phyloP scores from a whole-genome alignment of 1,140 invertebrate species.

The Heliconius himera region DNA sequence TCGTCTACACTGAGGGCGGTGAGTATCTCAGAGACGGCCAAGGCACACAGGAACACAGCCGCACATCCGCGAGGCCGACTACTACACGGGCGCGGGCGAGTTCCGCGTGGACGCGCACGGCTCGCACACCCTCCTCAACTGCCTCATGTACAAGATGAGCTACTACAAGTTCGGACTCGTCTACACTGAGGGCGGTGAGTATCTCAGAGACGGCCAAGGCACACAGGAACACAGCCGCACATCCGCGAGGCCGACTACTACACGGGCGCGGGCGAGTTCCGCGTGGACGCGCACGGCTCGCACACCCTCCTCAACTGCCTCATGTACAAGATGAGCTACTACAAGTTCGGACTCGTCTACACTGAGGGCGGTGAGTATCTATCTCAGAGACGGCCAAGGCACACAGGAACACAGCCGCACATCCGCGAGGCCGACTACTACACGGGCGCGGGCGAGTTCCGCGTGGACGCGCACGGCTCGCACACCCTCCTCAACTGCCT shows the following conservation, averaged over 20 bases:
- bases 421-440: slow-evolving; percentile 99
- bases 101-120: slow-evolving; percentile 97
- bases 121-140: slow-evolving; percentile 92
- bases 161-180: slow-evolving; percentile 97
- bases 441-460: slow-evolving; percentile 95
- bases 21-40: slow-evolving; percentile 28
- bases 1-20: slow-evolving; percentile 97
- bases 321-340: slow-evolving; percentile 99
- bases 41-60: slow-evolving; percentile 49
- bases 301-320: slow-evolving; percentile 93
- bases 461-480: slow-evolving; percentile 95
- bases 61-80: slow-evolving; percentile 98
- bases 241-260: slow-evolving; percentile 99
- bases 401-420: slow-evolving; percentile 84
- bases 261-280: slow-evolving; percentile 95
- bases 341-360: slow-evolving; percentile 96
- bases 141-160: slow-evolving; percentile 98
- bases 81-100: slow-evolving; percentile 96
- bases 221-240: slow-evolving; percentile 84
- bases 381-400: too few relatives aligned
- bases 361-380: slow-evolving; percentile 91
- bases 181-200: slow-evolving; percentile 95
- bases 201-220: too few relatives aligned
- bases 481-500: slow-evolving; percentile 93
- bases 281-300: slow-evolving; percentile 95